phyloP scores from a whole-genome alignment of 2,113 vertebrate genomes.

The Myotis brandtii region DNA sequence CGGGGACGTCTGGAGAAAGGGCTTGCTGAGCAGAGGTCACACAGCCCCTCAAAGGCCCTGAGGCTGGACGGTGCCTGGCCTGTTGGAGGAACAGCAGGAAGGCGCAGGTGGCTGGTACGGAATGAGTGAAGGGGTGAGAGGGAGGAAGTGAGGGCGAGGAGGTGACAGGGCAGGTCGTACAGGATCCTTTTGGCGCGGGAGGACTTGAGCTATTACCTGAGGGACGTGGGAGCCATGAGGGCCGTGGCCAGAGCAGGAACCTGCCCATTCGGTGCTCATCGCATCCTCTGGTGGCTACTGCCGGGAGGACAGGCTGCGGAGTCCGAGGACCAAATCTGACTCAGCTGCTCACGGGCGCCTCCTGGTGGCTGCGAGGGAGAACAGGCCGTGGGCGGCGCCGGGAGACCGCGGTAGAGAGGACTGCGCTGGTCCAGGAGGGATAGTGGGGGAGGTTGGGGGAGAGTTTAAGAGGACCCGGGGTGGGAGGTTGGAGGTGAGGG shows the following conservation, averaged over 20 bases:
- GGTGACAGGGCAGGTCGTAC: too few relatives aligned
- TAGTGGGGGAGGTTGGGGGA: background rate
- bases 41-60: background rate
- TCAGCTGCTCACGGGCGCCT: background rate
- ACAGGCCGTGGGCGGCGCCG: background rate
- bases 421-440: background rate
- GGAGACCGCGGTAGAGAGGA: background rate
- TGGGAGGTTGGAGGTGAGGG: background rate
- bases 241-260: fast-evolving
- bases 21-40: background rate
- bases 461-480: too few relatives aligned
- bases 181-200: background rate
- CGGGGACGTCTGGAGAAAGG: background rate
- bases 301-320: background rate
- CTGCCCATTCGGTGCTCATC: fast-evolving
- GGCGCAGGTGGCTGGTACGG: fast-evolving
- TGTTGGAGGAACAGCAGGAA: too few relatives aligned
- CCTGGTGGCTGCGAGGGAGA: background rate
- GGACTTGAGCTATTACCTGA: fast-evolving
- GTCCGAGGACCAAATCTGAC: background rate
- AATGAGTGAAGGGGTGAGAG: background rate
- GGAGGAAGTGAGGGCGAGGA: background rate
- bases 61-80: fast-evolving
- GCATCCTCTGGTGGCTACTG: background rate
- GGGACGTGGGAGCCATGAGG: fast-evolving